Evolutionary conservation across 2,888 invertebrate species (phyloP), one percentile per base, ranked within the genome.

Genomic region (Eumerus sabulonum): DNA sequence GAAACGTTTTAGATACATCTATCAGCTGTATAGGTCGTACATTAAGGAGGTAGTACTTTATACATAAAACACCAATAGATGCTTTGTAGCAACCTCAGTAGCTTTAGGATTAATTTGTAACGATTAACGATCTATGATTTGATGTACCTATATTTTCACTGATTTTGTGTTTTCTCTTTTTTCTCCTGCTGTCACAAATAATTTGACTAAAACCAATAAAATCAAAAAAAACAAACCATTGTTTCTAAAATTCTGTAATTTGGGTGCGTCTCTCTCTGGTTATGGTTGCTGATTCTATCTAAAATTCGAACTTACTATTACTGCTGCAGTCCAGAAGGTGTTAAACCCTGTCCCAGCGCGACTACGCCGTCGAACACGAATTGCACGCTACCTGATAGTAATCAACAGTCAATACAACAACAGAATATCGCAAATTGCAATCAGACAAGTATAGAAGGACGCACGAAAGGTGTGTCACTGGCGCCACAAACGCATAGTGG

Each of bases 381-480:
- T 77, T 83, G 83, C 83, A 84, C 27, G 7, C 27, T 4, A 27
- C 27, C 59, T 77, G 70, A 71, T 45, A 73, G 83, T 64, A 83
- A 86, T 64, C 83, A 85, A 83, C 67, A 74, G 72, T 82, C 84
- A 72, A 67, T 76, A 57, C 51, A 79, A 50, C 72, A 77, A 17
- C 66, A 73, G 42, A 82, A 81, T 54, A 57, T 79, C 35, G 76
- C 82, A 27, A 79, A 84, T 1, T 84, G 85, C 84, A 87, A 86
- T 86, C 87, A 86, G 62, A 70, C 82, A 12, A 85, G 85, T 71
- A 86, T 86, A 84, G 86, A 86, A 64, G 84, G 87, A 38, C 89
- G 90, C 84, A 90, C 89, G 11, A 89, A 89, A 84, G 88, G 90
- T 83, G 89, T 90, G 82, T 87, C 89, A 57, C 85, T 89, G 74